Conservation (phyloP, 2,797 vertebrate genomes). For the Gymnoscopelus braueri region DNA sequence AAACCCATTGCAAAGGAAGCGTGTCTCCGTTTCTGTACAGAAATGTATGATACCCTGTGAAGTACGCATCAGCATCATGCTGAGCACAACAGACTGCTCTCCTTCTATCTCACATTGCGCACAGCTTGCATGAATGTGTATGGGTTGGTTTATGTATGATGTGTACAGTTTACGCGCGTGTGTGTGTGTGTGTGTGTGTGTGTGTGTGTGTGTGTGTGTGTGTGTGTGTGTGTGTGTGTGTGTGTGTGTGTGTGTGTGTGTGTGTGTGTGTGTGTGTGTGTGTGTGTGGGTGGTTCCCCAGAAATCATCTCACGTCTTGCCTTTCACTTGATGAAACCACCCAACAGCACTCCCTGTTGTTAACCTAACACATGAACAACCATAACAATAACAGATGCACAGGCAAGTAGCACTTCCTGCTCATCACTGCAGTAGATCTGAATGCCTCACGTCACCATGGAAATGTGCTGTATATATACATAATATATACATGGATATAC, state of each 20-base stretch:
- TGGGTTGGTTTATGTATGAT: too few relatives aligned
- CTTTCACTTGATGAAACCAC: neutral
- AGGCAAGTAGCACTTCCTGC: slow-evolving; percentile 27
- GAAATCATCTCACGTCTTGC: slow-evolving; percentile 6
- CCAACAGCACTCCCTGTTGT: slow-evolving; percentile 3
- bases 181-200: slow-evolving; percentile 1
- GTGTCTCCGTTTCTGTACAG: slow-evolving; percentile 33
- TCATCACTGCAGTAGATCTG: too few relatives aligned
- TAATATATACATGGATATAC: too few relatives aligned
- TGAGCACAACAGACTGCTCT: slow-evolving; percentile 55
- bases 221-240: neutral
- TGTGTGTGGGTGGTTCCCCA: neutral
- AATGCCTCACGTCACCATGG: too few relatives aligned
- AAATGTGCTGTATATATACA: too few relatives aligned
- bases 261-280: neutral
- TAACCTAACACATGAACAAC: neutral
- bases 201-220: slow-evolving; percentile 31
- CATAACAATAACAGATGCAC: slow-evolving; percentile 10
- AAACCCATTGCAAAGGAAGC: slow-evolving; percentile 10
- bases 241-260: neutral
- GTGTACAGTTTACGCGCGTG: slow-evolving; percentile 19
- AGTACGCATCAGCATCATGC: slow-evolving; percentile 47
- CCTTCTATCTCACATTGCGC: too few relatives aligned
- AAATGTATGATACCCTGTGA: slow-evolving; percentile 46
- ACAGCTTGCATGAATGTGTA: too few relatives aligned